Evolutionary conservation across 2,888 invertebrate species (phyloP).

Genomic region (Salpingus planirostris): DNA sequence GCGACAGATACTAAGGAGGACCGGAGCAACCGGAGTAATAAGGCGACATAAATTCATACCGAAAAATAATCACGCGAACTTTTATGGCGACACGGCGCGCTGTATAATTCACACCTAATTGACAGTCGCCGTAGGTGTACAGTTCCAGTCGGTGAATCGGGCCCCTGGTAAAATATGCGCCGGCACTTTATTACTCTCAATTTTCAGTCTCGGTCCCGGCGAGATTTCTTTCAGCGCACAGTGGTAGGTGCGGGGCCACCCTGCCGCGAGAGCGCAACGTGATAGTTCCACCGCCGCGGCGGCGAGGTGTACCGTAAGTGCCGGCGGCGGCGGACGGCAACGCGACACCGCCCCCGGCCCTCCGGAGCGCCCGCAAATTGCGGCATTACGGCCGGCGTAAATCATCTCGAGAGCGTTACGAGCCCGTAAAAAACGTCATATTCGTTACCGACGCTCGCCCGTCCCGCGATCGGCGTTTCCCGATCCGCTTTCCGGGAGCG

Average conservation of each 20-base stretch:
- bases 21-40: not conserved
- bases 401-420: constrained; percentile 4
- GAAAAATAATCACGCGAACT: constrained; percentile 23
- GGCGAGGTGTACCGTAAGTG: constrained; percentile 9
- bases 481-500: not conserved
- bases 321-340: constrained; percentile 5
- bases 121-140: constrained; percentile 40
- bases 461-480: too few relatives aligned
- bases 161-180: constrained; percentile 37
- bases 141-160: constrained; percentile 30
- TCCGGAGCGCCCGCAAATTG: constrained; percentile 8
- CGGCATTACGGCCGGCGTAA: constrained; percentile 7
- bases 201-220: constrained; percentile 39
- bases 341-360: constrained; percentile 7
- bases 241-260: constrained; percentile 10
- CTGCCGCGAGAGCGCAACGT: constrained; percentile 7
- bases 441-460: too few relatives aligned
- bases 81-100: constrained; percentile 25
- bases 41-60: constrained; percentile 21
- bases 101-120: constrained; percentile 42
- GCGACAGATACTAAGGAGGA: too few relatives aligned
- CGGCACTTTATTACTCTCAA: constrained; percentile 41
- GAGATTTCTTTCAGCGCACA: constrained; percentile 28
- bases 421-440: constrained; percentile 2
- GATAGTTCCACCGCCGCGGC: constrained; percentile 2